A percentile compares a stretch with the other conserved stretches of the same genome.
Evolutionary conservation across 2,797 vertebrate species (phyloP).

Genomic region (Streptopelia turtur): DNA sequence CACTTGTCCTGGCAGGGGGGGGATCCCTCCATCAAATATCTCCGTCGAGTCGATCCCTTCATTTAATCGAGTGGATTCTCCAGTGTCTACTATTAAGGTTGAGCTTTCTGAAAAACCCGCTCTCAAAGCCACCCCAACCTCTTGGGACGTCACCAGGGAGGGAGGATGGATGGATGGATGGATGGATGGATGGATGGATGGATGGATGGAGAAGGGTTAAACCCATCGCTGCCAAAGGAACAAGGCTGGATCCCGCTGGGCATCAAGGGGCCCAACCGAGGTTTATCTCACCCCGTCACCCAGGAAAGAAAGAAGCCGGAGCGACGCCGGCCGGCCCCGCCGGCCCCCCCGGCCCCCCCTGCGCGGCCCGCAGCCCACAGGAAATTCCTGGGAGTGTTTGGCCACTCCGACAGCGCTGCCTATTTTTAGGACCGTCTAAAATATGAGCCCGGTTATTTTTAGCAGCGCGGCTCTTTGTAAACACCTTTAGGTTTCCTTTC

Average conservation of each 20-base stretch:
- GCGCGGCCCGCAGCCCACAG: constrained; percentile 53
- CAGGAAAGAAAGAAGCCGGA: not conserved
- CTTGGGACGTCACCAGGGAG: accelerated
- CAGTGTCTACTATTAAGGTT: not conserved
- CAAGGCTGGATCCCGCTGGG: not conserved
- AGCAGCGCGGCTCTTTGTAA: constrained; percentile 63
- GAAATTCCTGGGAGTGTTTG: constrained; percentile 75
- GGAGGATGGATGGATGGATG: not conserved
- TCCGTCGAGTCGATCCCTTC: not conserved
- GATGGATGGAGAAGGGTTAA: not conserved
- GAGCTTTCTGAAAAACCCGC: not conserved
- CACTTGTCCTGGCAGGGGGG: not conserved
- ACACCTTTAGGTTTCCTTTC: constrained; percentile 56
- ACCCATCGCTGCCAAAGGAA: not conserved
- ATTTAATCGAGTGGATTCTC: accelerated
- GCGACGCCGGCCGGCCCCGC: not conserved
- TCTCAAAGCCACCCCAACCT: not conserved
- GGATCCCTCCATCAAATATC: accelerated
- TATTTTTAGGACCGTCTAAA: constrained; percentile 74
- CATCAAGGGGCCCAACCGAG: not conserved
- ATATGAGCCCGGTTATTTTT: constrained; percentile 71
- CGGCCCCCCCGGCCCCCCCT: constrained; percentile 47
- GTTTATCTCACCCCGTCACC: not conserved
- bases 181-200: not conserved
- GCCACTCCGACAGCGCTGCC: constrained; percentile 38